A percentile compares a stretch with the other conserved stretches of the same genome.
phyloP scores from a whole-genome alignment of 2,888 invertebrate genomes.

The Metalampra italica region DNA sequence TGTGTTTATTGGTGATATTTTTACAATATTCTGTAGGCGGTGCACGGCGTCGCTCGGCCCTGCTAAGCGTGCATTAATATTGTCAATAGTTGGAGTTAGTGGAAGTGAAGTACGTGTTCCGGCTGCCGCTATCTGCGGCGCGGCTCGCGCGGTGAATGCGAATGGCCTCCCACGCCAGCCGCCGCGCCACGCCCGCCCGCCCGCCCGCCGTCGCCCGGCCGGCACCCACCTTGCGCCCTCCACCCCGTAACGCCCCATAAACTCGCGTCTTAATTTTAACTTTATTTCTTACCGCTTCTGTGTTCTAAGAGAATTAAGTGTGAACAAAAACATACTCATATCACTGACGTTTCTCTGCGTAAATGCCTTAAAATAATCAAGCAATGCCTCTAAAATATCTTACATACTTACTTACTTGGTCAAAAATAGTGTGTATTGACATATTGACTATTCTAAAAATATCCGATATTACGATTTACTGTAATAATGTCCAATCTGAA shows the following conservation, averaged over 20 bases:
- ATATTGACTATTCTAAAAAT: too few relatives aligned
- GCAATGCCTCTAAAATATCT: too few relatives aligned
- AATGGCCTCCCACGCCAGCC: constrained; percentile 55
- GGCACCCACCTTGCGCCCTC: constrained; percentile 50
- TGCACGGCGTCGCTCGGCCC: constrained; percentile 65
- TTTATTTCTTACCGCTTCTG: constrained; percentile 75
- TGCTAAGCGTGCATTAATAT: constrained; percentile 77
- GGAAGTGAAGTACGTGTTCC: constrained; percentile 78
- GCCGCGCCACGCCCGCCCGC: constrained; percentile 16
- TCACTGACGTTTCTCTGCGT: too few relatives aligned
- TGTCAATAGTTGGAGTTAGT: constrained; percentile 79
- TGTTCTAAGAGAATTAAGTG: constrained; percentile 75
- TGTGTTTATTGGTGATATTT: constrained; percentile 20
- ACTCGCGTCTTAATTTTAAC: constrained; percentile 78
- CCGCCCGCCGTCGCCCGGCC: constrained; percentile 17
- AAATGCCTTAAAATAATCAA: too few relatives aligned
- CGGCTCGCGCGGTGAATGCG: constrained; percentile 75
- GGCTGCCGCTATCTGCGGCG: constrained; percentile 77
- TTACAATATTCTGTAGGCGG: constrained; percentile 52
- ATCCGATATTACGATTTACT: too few relatives aligned
- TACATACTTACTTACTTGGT: too few relatives aligned
- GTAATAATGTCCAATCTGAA: too few relatives aligned
- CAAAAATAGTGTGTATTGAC: too few relatives aligned
- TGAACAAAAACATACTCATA: constrained; percentile 36
- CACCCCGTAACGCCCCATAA: constrained; percentile 75